Conservation (phyloP, 1,140 invertebrate genomes). For the Macrocentrus cingulum region DNA sequence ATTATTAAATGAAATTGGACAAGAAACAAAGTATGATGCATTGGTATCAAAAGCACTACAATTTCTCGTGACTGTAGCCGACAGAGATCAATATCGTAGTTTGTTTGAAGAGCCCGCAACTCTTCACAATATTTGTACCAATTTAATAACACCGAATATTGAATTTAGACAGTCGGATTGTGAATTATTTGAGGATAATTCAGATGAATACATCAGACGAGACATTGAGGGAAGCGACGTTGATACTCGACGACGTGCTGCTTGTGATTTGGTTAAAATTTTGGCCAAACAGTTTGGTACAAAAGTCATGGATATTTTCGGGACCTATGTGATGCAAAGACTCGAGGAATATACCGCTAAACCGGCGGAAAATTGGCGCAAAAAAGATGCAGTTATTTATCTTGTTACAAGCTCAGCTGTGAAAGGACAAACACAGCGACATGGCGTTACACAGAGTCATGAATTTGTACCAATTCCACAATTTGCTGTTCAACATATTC, state of each 20-base stretch:
- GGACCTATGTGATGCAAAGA: constrained; percentile 66
- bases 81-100: constrained; percentile 81
- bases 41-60: constrained; percentile 94
- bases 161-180: constrained; percentile 93
- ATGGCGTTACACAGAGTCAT: constrained; percentile 89
- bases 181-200: constrained; percentile 96
- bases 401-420: constrained; percentile 92
- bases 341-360: constrained; percentile 76
- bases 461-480: constrained; percentile 85
- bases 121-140: constrained; percentile 91
- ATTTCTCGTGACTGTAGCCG: constrained; percentile 92
- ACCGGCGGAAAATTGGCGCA: constrained; percentile 80
- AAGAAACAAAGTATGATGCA: constrained; percentile 87
- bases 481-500: constrained; percentile 83
- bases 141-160: constrained; percentile 98
- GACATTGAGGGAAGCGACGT: constrained; percentile 99
- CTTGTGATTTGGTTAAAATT: constrained; percentile 93
- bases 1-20: constrained; percentile 80
- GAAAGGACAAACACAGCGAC: constrained; percentile 86
- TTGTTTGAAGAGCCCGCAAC: constrained; percentile 88
- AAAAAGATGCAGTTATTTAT: constrained; percentile 95
- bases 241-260: constrained; percentile 90
- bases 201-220: constrained; percentile 94
- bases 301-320: constrained; percentile 90
- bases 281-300: constrained; percentile 87